Conservation (phyloP, 2,888 invertebrate genomes). For the Hedychridium roseum region DNA sequence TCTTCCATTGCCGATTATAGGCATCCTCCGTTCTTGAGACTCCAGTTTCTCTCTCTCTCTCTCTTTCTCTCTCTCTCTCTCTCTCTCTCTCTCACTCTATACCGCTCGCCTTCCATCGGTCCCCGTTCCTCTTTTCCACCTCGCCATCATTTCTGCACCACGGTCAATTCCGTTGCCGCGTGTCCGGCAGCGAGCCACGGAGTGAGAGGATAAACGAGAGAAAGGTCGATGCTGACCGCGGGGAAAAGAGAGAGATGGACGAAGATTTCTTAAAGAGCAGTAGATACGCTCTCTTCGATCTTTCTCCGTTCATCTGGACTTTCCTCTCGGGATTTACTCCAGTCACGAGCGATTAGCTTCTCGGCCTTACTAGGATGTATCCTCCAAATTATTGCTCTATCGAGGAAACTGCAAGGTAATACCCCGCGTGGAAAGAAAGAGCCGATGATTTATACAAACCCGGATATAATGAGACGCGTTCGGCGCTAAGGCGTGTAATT, state of each 20-base stretch:
- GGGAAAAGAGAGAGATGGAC: constrained; percentile 7
- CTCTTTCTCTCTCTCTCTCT: constrained; percentile 13
- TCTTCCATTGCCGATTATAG: constrained; percentile 60
- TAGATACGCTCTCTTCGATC: constrained; percentile 9
- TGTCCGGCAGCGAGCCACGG: no score
- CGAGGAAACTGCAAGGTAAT: no score
- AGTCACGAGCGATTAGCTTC: constrained; percentile 31
- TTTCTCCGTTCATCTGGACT: constrained; percentile 21
- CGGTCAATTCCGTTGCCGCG: no score
- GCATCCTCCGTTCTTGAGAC: constrained; percentile 47
- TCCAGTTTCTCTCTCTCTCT: constrained; percentile 25
- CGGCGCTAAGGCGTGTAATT: no score
- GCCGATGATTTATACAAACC: no score
- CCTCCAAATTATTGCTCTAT: no score
- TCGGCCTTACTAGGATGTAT: no score
- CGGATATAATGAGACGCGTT: no score
- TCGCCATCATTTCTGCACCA: no score
- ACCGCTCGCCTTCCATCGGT: no score
- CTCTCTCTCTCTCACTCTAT: constrained; percentile 4
- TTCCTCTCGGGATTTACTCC: constrained; percentile 26
- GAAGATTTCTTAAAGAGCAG: not conserved
- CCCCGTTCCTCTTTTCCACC: no score
- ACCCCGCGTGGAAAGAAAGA: no score
- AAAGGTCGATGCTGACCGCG: not conserved
- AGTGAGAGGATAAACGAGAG: constrained; percentile 2